A percentile compares a stretch with the other conserved stretches of the same genome.
Conservation (phyloP, 2,888 invertebrate genomes). For the Drosophila meridiana region DNA sequence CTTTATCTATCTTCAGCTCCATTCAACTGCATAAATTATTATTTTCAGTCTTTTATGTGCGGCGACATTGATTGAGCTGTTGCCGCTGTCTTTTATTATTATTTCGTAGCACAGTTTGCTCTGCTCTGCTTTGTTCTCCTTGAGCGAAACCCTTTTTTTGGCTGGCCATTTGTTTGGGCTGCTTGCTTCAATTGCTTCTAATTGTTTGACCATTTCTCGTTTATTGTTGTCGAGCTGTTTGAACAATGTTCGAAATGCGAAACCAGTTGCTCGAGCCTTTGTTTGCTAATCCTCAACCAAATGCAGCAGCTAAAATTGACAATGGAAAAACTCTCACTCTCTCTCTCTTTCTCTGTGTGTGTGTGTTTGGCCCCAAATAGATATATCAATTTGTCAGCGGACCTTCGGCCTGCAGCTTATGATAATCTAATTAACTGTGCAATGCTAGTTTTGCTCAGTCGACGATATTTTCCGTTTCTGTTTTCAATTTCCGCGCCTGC, state of each 20-base stretch:
- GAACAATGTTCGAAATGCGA: constrained; percentile 36
- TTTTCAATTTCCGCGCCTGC: constrained; percentile 74
- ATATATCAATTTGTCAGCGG: constrained; percentile 6
- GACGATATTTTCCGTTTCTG: constrained; percentile 55
- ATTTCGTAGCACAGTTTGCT: constrained; percentile 7
- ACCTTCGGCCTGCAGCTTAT: constrained; percentile 22
- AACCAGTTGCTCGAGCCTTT: constrained; percentile 17
- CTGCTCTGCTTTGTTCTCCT: background rate
- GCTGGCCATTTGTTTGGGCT: constrained; percentile 26
- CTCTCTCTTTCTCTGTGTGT: no score
- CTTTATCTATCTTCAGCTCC: constrained; percentile 45
- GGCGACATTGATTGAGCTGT: constrained; percentile 78
- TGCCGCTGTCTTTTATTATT: constrained; percentile 48
- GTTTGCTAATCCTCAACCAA: constrained; percentile 8
- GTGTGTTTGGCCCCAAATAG: background rate
- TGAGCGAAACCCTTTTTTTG: constrained; percentile 28
- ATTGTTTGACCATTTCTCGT: constrained; percentile 52
- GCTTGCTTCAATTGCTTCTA: constrained; percentile 61
- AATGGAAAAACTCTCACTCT: no score
- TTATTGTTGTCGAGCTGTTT: constrained; percentile 22
- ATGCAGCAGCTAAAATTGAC: constrained; percentile 9
- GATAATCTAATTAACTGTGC: constrained; percentile 52
- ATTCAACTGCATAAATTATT: constrained; percentile 74
- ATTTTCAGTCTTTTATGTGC: constrained; percentile 48
- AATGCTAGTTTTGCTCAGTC: constrained; percentile 34